phyloP scores from a whole-genome alignment of 2,797 vertebrate genomes.

The Thaleichthys pacificus region DNA sequence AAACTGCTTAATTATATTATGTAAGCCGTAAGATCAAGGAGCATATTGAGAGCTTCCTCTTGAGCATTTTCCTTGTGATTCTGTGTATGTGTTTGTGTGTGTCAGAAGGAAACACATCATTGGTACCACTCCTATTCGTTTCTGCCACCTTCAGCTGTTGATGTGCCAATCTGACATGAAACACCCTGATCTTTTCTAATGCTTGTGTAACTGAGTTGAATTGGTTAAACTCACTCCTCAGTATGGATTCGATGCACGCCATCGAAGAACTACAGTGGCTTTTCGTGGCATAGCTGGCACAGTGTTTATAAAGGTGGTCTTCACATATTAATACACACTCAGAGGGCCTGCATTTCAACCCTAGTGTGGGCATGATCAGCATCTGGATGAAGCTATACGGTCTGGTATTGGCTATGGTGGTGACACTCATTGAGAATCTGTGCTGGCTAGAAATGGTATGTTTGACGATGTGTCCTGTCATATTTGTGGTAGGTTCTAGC shows the following conservation, averaged over 20 bases:
- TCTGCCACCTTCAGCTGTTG: slow-evolving; percentile 4
- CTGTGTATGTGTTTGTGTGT: background rate
- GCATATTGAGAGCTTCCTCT: slow-evolving; percentile 60
- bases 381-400: slow-evolving; percentile 18
- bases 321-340: too few relatives aligned
- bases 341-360: too few relatives aligned
- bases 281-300: too few relatives aligned
- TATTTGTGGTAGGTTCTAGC: background rate
- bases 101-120: background rate
- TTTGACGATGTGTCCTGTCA: slow-evolving; percentile 10
- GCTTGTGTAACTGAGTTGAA: too few relatives aligned
- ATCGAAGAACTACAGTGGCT: too few relatives aligned
- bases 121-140: slow-evolving; percentile 15
- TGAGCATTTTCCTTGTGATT: slow-evolving; percentile 34
- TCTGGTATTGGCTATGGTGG: background rate
- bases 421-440: slow-evolving; percentile 13
- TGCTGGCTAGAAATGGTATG: slow-evolving; percentile 16
- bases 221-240: too few relatives aligned
- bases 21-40: slow-evolving; percentile 73
- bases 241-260: too few relatives aligned
- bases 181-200: background rate
- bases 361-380: too few relatives aligned
- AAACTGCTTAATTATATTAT: slow-evolving; percentile 79
- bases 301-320: too few relatives aligned
- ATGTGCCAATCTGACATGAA: background rate